Evolutionary conservation across 2,888 invertebrate genomes (phyloP), one percentile per base, ranked within the genome.

Genomic region (Drosophila neotestacea): DNA sequence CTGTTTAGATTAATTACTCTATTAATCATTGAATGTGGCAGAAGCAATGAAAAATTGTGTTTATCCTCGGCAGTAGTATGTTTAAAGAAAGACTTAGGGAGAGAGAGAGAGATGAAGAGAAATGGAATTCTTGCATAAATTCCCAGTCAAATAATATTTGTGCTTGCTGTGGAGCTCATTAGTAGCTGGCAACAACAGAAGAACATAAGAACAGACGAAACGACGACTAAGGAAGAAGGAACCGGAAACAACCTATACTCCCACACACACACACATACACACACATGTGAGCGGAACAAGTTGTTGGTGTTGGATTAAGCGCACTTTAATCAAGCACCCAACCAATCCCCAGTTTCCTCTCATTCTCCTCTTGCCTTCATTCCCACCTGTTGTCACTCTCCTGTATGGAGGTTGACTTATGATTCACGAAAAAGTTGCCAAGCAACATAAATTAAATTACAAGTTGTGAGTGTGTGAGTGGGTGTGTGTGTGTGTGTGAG

Each of bases 401-500:
- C 34, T 42, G 59, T 32, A 47, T 69, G 66, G 61, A 67, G 61
- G 70, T 70, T 80, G 85, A 84, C 84, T 84, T 87, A 80, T 84
- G 85, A 84, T 79, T 80, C 73, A 72, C 73, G 64, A 76, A 85
- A 86, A 84, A 85, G 82, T 84, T 84, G 82, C 77, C 69, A 70
- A 78, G 82, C 81, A 70, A 81, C 84, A 85, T 81, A 84, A 84
- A 84, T 84, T 85, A 78, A 82, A 84, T 84, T 87, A 84, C 78
- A 76, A 73, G 44, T 77, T 83, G 55, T 48, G 34, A 32, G 48
- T 58, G 56, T 47, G 46, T 62, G 52, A 56, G 44, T 56, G 36
- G 22, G 39, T 27, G 42, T 56, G 44, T 28, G 36, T 22, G 22
- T 22, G 46, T n/a, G n/a, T 10, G 56, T 63, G 46, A 48, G 32